Evolutionary conservation across 2,113 vertebrate genomes (phyloP), one percentile per base, ranked within the genome.

Genomic region (Colistium nudipinnis): DNA sequence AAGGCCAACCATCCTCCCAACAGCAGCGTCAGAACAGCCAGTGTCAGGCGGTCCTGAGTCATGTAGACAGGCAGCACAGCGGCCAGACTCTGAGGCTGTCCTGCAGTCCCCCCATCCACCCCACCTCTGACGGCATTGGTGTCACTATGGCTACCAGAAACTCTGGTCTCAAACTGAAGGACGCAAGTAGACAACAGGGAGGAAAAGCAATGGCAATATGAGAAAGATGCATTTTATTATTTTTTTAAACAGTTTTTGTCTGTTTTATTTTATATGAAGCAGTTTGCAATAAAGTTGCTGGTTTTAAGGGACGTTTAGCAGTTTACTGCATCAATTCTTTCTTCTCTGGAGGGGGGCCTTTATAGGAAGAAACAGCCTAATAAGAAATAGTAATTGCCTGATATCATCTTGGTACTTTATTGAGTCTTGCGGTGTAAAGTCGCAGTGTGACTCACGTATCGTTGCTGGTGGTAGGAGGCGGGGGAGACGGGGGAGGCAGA

Each of bases 1-100:
- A 94, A 81, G 31, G 94, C 90, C 52, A 97, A 24, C 83, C 95
- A 96, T 1, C 94, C 95, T 0, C 94, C 96, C 47, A 97, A 85
- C 74, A 98, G 87, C 17, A 95, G 64, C 0, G 95, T 93, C 62
- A 94, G 74, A 0, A 94, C 16, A 0, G 80, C 85, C 17, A 93
- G 81, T 14, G 90, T 82, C 72, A 94, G 19, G 6, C 91, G 80
- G 74, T 97, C 94, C 87, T 93, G 92, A 49, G 77, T 85, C 39
- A 93, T 36, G 0, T 89, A 76, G 4, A 88, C 84, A 0, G 91
- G 92, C 48, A 90, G 65, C 31, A 28, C 71, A 4, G 89, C 30
- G 0, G 12, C 63, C 4, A 76, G 64, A 24, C 49, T 70, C 30
- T 35, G 54, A 36, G 9, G 12, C 64, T 28, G 61, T n/a, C 44